Conservation (phyloP, 2,113 vertebrate genomes). For the Acrocephalus arundinaceus region DNA sequence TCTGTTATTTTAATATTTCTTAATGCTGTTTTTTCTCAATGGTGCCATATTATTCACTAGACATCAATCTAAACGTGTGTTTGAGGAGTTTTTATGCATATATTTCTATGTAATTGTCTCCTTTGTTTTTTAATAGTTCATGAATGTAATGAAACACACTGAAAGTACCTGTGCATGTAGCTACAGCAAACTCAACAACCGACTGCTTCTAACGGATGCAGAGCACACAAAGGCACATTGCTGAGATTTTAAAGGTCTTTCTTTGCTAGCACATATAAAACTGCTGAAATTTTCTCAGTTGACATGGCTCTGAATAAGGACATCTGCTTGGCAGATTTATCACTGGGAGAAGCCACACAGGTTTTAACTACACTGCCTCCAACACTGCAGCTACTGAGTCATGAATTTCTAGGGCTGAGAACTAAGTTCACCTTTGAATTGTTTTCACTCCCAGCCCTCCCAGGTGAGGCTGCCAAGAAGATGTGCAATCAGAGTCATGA, state of each 20-base stretch:
- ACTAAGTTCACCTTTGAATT: neutral
- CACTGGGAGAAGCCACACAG: neutral
- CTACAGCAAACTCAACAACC: neutral
- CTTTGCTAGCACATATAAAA: neutral
- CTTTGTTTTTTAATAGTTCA: neutral
- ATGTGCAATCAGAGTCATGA: neutral
- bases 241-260: neutral
- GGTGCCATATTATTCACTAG: neutral
- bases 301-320: neutral
- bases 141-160: neutral
- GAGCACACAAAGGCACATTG: neutral
- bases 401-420: neutral
- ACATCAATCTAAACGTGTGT: neutral
- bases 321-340: neutral
- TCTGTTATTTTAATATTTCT: neutral
- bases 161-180: neutral
- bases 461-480: conserved; percentile 5
- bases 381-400: neutral
- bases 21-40: neutral
- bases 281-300: neutral
- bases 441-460: neutral
- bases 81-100: neutral
- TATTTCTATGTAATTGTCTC: neutral
- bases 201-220: neutral
- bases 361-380: neutral